Evolutionary conservation across 2,113 vertebrate genomes (phyloP).

Genomic region (Sprattus sprattus): DNA sequence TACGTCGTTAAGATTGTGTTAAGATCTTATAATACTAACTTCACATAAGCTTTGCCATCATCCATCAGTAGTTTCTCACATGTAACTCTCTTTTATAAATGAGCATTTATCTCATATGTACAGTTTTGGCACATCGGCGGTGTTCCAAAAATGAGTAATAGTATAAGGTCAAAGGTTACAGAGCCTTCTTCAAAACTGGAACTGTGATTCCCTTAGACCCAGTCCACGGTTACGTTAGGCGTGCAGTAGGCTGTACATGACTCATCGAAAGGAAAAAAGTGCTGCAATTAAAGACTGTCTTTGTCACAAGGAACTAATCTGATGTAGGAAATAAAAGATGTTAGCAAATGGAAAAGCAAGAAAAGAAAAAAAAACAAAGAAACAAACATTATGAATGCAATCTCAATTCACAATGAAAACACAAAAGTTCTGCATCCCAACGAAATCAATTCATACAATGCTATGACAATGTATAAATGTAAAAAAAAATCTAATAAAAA

Average conservation of each 20-base stretch:
- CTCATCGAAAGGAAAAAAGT: not conserved
- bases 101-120: conserved; percentile 39
- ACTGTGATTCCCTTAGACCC: conserved; percentile 38
- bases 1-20: conserved; percentile 40
- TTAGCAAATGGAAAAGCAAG: conserved; percentile 2
- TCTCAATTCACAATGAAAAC: not conserved
- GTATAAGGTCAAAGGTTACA: conserved; percentile 22
- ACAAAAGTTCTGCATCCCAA: conserved; percentile 2
- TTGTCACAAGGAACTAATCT: conserved; percentile 18
- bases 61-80: conserved; percentile 44
- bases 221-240: conserved; percentile 33
- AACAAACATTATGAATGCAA: conserved; percentile 3
- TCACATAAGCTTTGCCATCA: conserved; percentile 28
- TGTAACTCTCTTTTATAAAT: conserved; percentile 23
- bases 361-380: not conserved
- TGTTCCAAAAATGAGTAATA: conserved; percentile 27
- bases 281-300: conserved; percentile 22
- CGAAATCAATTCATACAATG: conserved; percentile 27
- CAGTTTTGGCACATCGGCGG: conserved; percentile 37
- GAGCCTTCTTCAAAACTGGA: conserved; percentile 34
- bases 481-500: conserved; percentile 24
- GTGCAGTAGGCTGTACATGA: conserved; percentile 13
- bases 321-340: not conserved
- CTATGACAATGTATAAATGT: conserved; percentile 38
- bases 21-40: conserved; percentile 43